These are phyloP conservation scores for Euborellia annulipes DNA, from an alignment of 1,140 invertebrate species.

Conservation along the genomic window DNA sequence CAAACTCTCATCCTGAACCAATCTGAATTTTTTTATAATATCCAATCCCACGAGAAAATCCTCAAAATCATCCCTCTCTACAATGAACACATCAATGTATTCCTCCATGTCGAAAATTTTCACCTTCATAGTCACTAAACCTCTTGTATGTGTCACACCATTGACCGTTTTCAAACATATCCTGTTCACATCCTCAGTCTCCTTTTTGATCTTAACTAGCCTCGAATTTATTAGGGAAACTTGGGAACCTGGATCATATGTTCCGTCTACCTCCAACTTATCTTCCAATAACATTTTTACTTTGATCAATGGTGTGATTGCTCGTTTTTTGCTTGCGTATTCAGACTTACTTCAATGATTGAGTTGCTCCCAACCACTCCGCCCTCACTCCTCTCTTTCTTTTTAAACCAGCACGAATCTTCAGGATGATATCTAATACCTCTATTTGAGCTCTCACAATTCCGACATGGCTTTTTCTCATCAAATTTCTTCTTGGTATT, in stretches of 20 bases:
- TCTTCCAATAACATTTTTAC: slow-evolving; percentile 19
- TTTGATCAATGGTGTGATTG: slow-evolving; percentile 23
- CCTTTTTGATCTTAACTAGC: slow-evolving; percentile 16
- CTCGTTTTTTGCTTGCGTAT: slow-evolving; percentile 20
- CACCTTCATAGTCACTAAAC: not conserved
- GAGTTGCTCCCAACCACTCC: slow-evolving; percentile 15
- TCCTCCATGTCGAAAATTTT: slow-evolving; percentile 13
- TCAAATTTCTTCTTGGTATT: slow-evolving; percentile 14
- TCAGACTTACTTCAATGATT: slow-evolving; percentile 10
- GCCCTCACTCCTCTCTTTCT: slow-evolving; percentile 11
- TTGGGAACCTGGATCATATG: slow-evolving; percentile 21
- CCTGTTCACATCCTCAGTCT: slow-evolving; percentile 5
- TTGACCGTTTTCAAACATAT: too few species aligned
- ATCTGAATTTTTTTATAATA: too few species aligned
- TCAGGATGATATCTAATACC: slow-evolving; percentile 17
- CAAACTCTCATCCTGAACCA: too few species aligned
- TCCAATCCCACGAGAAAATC: too few species aligned
- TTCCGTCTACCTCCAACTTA: slow-evolving; percentile 13
- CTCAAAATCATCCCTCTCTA: slow-evolving; percentile 10
- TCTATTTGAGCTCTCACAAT: slow-evolving; percentile 19
- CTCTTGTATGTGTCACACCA: too few species aligned
- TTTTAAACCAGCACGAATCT: slow-evolving; percentile 18
- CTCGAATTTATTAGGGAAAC: slow-evolving; percentile 20
- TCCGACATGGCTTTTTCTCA: slow-evolving; percentile 15
- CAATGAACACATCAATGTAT: slow-evolving; percentile 9